Percentiles rank a stretch among this genome's conserved stretches.
These are phyloP conservation scores for Pseudonaja textilis DNA, from an alignment of 2,113 vertebrate genomes.

Conservation along the genomic window DNA sequence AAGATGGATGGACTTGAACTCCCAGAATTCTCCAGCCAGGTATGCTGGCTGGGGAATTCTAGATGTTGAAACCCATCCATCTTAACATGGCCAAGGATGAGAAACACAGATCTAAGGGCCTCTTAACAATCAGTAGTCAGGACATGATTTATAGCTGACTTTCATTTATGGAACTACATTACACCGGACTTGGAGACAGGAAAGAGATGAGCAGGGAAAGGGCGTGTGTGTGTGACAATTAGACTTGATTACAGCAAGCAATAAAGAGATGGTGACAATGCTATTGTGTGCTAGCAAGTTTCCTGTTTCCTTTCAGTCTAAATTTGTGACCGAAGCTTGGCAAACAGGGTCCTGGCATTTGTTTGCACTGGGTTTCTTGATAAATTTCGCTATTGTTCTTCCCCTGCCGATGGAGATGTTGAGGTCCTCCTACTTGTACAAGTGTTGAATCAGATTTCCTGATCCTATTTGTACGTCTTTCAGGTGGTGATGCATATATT, in stretches of 20 bases:
- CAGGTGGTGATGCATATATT: background rate
- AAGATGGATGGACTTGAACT: too few relatives aligned
- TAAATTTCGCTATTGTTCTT: background rate
- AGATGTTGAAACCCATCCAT: too few relatives aligned
- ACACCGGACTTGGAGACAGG: background rate
- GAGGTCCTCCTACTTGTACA: background rate
- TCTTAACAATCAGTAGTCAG: background rate
- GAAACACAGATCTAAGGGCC: background rate
- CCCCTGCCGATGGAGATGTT: background rate
- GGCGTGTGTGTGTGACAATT: background rate
- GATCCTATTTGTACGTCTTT: background rate
- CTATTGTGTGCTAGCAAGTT: background rate
- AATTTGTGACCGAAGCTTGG: background rate
- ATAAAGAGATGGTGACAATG: background rate
- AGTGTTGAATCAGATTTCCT: background rate
- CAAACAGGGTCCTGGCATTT: background rate
- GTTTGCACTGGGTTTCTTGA: background rate
- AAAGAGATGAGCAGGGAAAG: background rate
- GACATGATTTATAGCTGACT: background rate
- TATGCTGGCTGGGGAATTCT: too few relatives aligned
- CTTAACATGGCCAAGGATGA: too few relatives aligned
- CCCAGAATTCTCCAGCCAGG: too few relatives aligned
- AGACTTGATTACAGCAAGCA: background rate
- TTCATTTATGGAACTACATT: background rate
- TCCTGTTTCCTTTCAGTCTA: background rate